These are phyloP conservation scores for Polyergus mexicanus DNA, from an alignment of 1,140 invertebrate species.

Conservation along the genomic window DNA sequence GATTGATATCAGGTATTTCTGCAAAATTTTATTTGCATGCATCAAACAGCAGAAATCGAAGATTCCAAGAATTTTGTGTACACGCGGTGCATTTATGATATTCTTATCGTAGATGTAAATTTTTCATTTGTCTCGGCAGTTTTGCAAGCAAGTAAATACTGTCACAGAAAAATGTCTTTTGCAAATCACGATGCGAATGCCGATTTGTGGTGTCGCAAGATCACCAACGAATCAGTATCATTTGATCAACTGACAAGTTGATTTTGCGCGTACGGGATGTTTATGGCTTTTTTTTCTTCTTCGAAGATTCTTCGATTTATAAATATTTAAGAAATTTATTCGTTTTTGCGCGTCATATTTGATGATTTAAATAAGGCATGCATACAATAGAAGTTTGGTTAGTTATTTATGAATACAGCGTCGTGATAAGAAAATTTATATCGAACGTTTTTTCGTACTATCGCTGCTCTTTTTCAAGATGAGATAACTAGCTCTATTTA, in stretches of 20 bases:
- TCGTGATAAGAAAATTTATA: slow-evolving; percentile 66
- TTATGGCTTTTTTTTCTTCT: not conserved
- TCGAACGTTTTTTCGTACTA: slow-evolving; percentile 39
- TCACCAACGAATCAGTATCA: slow-evolving; percentile 16
- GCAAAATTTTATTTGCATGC: slow-evolving; percentile 19
- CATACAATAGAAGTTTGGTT: slow-evolving; percentile 11
- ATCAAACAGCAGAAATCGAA: slow-evolving; percentile 31
- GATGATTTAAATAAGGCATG: not conserved
- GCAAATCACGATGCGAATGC: slow-evolving; percentile 60
- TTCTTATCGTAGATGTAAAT: slow-evolving; percentile 71
- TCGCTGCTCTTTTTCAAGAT: slow-evolving; percentile 30
- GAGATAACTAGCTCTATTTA: slow-evolving; percentile 41
- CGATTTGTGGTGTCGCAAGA: not conserved
- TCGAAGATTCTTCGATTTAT: not conserved
- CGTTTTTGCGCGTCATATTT: not conserved
- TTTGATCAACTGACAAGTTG: not conserved
- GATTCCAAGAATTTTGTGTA: slow-evolving; percentile 40
- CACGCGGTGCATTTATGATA: slow-evolving; percentile 60
- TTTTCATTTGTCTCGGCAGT: slow-evolving; percentile 58
- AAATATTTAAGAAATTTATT: not conserved
- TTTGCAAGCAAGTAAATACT: slow-evolving; percentile 57
- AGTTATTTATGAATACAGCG: slow-evolving; percentile 38
- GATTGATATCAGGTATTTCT: slow-evolving; percentile 34
- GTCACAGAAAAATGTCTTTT: slow-evolving; percentile 35
- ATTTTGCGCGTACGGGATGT: not conserved